Conservation (phyloP, 2,888 invertebrate species). For the Drosophila austrosaltans region DNA sequence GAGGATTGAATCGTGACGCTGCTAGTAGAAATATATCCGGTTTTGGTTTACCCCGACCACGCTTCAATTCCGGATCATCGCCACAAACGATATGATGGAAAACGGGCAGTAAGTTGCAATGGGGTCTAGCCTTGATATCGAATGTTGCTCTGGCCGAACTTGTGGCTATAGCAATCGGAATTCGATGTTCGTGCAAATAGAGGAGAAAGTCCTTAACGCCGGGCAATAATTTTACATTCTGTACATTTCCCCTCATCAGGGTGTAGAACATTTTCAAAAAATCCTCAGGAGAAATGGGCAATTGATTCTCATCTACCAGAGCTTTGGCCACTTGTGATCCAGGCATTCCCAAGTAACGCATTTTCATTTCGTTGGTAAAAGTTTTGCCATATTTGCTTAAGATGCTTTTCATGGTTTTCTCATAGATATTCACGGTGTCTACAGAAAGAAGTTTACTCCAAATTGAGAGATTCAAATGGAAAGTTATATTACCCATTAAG, state of each 20-base stretch:
- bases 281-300: constrained; percentile 87
- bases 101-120: constrained; percentile 86
- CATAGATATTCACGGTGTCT: constrained; percentile 92
- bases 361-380: constrained; percentile 90
- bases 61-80: constrained; percentile 91
- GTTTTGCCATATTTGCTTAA: constrained; percentile 87
- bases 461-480: background rate
- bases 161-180: constrained; percentile 94
- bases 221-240: constrained; percentile 86
- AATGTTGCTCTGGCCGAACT: constrained; percentile 89
- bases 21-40: constrained; percentile 93
- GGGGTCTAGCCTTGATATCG: constrained; percentile 86
- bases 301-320: constrained; percentile 85
- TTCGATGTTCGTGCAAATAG: constrained; percentile 88
- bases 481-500: constrained; percentile 44
- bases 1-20: constrained; percentile 88
- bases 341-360: constrained; percentile 88
- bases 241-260: constrained; percentile 85
- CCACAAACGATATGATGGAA: constrained; percentile 91
- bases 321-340: constrained; percentile 85
- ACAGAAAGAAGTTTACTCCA: background rate
- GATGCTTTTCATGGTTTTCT: constrained; percentile 87
- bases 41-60: constrained; percentile 91
- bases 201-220: constrained; percentile 90
- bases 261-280: constrained; percentile 83